Base-by-base conservation (phyloP, 2,113 vertebrate species). In the Sinocyclocheilus anshuiensis region DNA sequence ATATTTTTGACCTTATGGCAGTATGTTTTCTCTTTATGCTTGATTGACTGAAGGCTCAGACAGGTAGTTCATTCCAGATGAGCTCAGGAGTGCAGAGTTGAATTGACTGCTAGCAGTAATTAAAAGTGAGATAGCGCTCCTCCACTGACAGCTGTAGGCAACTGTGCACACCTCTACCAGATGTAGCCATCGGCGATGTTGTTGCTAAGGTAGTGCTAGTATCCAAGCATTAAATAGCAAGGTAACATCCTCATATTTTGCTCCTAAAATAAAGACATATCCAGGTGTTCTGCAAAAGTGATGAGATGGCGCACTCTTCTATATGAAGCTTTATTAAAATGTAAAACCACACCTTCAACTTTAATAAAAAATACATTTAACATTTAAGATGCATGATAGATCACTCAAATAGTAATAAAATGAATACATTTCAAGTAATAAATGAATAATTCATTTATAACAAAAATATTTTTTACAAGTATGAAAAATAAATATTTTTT, bases 131-230 rank as follows among this genome's bases (percentile, higher is more conserved):
- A 93, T 92, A 92, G 90, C 89, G 81, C 89, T 89, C 84, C 86
- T 92, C 85, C 86, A 92, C 91, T 92, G 92, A 91, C 93, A 94
- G 94, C 93, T 94, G 93, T 92, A 93, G 87, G 92, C 93, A 84
- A 87, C 87, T 91, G 55, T 61, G 55, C 36, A 91, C 88, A 92
- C 11, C n/a, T 65, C 57, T 77, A 9, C 90, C 92, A 92, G 81
- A 92, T 91, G 89, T 87, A 91, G 92, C 94, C 57, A 55, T 78
- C 85, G 90, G 92, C 79, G 81, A 93, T 90, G 89, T 84, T 90
- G 93, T 94, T 94, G 92, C 93, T 91, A 95, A 91, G 93, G 92
- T 93, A 93, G 87, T 88, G 89, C 85, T 91, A 91, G 93, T 92
- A 92, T 93, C 93, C 84, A 94, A 89, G 92, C 90, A 93, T 87